Evolutionary conservation across 2,113 vertebrate species (phyloP), one percentile per base, ranked within the genome.

Genomic region (Nothocercus julius): DNA sequence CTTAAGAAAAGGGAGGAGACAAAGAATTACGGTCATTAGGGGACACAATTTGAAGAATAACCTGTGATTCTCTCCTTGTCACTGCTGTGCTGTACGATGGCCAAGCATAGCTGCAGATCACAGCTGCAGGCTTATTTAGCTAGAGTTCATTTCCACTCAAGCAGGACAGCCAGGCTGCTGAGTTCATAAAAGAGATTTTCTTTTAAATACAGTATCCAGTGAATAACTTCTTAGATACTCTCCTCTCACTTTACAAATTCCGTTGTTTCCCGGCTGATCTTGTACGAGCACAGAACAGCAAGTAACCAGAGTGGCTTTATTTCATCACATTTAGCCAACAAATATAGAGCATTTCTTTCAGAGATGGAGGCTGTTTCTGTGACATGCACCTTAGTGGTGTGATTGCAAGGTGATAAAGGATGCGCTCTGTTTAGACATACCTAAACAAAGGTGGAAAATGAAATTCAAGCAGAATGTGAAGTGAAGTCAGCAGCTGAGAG

Each of bases 141-240:
- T 44, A 16, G 47, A 72, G 86, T 84, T 89, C 75, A 22, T 72
- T 95, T 90, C 88, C 62, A 62, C 32, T 87, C 58, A 66, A 93
- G 49, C 76, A 54, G 74, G 86, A 92, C 89, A 69, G 84, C 77
- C 62, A 73, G 63, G 82, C 44, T 87, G 58, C 77, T 79, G 86
- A 78, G 53, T 73, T 66, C 38, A 89, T 45, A 83, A 89, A 91
- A 89, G 13, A 6, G 13, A 22, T 27, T 72, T 67, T 47, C 34
- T 77, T 68, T 80, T 80, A 63, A 82, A 76, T 21, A 44, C 49
- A 69, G 5, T 59, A 59, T 44, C 47, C 44, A 25, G 30, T 38
- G 30, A 79, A 66, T 67, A 90, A 40, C 51, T 88, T 86, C 74
- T 90, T 79, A 87, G 51, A 74, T 32, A 58, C 20, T 76, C 32